phyloP scores from a whole-genome alignment of 2,113 vertebrate species.

The Vimba vimba region DNA sequence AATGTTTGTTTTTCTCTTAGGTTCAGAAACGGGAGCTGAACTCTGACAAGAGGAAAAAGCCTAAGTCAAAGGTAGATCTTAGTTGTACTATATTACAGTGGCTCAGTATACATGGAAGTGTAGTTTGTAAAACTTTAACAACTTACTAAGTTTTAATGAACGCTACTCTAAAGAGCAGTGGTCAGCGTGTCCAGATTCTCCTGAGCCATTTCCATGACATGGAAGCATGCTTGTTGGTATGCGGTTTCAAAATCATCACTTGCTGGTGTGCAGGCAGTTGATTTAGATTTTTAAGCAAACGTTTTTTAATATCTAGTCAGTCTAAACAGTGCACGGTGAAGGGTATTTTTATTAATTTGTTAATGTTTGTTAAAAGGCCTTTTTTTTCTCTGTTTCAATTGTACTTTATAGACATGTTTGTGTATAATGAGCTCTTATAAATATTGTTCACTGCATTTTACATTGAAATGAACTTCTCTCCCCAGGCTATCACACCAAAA shows the following conservation, averaged over 20 bases:
- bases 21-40: slow-evolving; percentile 84
- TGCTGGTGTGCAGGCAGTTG: slow-evolving; percentile 44
- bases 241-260: slow-evolving; percentile 45
- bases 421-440: neutral
- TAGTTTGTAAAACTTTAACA: neutral
- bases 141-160: slow-evolving; percentile 2
- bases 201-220: slow-evolving; percentile 63
- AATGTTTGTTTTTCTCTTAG: slow-evolving; percentile 68
- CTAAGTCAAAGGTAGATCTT: slow-evolving; percentile 88
- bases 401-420: neutral
- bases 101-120: neutral
- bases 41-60: slow-evolving; percentile 91
- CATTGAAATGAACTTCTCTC: slow-evolving; percentile 35
- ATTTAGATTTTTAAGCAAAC: neutral
- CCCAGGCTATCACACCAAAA: slow-evolving; percentile 93
- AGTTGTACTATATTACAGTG: neutral
- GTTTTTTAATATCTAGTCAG: neutral
- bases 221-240: slow-evolving; percentile 64
- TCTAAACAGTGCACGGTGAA: neutral
- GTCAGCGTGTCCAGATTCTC: slow-evolving; percentile 62
- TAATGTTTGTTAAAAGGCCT: neutral
- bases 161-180: neutral
- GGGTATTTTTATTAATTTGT: neutral
- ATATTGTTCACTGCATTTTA: neutral
- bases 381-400: neutral